Evolutionary conservation across 2,797 vertebrate species (phyloP), one percentile per base, ranked within the genome.

Genomic region (Monodelphis domestica): DNA sequence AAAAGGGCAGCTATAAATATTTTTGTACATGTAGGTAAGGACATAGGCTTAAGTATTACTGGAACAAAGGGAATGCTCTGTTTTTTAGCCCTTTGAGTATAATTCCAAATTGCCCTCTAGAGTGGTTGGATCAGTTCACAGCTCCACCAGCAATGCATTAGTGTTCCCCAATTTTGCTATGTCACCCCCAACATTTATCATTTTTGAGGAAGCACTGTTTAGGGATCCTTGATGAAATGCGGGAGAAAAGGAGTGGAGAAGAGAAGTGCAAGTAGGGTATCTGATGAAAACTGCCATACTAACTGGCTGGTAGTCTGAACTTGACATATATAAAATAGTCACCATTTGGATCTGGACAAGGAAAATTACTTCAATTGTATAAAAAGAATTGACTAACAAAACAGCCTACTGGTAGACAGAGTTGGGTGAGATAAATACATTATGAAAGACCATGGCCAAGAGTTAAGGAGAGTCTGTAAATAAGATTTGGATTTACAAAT

Each of bases 331-430:
- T 5, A 70, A 38, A 70, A n/a, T 33, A 70, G 15, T 70, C 63
- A 78, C 17, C 38, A 5, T 38, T 21, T n/a, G 38, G n/a, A 70
- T 38, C 63, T 38, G 63, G 14, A 38, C 63, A 78, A 78, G 57
- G 12, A 59, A 33, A 59, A 59, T 59, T 4, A 59, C 57, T 33
- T 59, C 30, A 59, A 55, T 93, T 70, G 17, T 56, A 89, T 15
- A 57, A 53, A 54, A 95, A 95, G 63, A 90, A 88, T 51, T 87
- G 90, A 96, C 53, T 89, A 4, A 89, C 2, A 88, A 88, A 59
- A 94, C 70, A 95, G 59, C 91, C 87, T 26, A 90, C n/a, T 90
- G 54, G 29, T 53, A 90, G 87, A 87, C 33, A 38, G 59, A 63
- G 24, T 0, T 9, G 63, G 38, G 15, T 91, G 84, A 57, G 84